Evolutionary conservation across 2,113 vertebrate genomes (phyloP), one percentile per base, ranked within the genome.

Genomic region (Felis chaus): DNA sequence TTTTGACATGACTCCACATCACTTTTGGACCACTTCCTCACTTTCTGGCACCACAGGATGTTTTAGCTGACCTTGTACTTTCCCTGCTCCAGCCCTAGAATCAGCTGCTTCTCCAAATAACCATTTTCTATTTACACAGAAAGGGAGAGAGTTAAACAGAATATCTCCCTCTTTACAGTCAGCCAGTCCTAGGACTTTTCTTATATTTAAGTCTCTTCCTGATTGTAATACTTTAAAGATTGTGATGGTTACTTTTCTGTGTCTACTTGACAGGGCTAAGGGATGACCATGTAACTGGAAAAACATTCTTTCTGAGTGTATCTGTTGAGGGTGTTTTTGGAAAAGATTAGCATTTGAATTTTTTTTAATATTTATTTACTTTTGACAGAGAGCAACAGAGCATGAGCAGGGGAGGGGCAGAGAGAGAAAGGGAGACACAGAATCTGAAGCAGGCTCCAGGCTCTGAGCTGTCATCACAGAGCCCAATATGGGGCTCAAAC

Each of bases 51-150:
- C 53, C 65, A 18, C 25, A 19, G 50, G 12, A 18, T 74, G 10
- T 57, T 61, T 61, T 88, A 48, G 13, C 2, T 87, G 39, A 48
- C 45, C 69, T 68, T 73, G n/a, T 31, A 36, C 21, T 69, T 89
- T 65, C 23, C n/a, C 73, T 87, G 39, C 50, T 50, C 33, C 2
- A 53, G 6, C 25, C 13, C 13, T 88, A 36, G n/a, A 57, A 71
- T 84, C 74, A 82, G 7, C 14, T 25, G 29, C 29, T 66, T 95
- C 73, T 96, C 69, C 61, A 88, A 92, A 94, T 93, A 95, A 79
- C 8, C n/a, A 74, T 89, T 74, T 25, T 91, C 71, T 95, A 19
- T 53, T 53, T 80, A 50, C 57, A 16, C 65, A 71, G 66, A 87
- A 61, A 41, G 5, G 29, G 16, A 41, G 33, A 94, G 65, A 94